phyloP scores from a whole-genome alignment of 2,113 vertebrate species.

The Chloebia gouldiae region DNA sequence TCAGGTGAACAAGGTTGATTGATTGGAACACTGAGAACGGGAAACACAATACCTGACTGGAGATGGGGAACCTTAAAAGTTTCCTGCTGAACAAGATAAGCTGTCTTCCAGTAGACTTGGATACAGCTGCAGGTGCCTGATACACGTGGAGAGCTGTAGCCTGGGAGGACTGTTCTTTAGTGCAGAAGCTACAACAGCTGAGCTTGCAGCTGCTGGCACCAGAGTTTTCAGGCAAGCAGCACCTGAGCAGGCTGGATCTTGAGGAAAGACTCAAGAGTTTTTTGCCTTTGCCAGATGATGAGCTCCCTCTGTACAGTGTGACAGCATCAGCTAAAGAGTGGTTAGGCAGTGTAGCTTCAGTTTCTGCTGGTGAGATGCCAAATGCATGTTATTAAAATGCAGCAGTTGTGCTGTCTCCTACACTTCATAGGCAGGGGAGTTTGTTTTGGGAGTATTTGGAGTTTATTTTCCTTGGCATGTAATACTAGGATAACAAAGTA shows the following conservation, averaged over 20 bases:
- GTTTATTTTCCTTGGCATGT: neutral
- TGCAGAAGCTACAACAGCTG: neutral
- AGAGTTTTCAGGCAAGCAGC: neutral
- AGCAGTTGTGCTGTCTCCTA: neutral
- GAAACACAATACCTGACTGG: neutral
- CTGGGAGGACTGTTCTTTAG: neutral
- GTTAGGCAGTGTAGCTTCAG: neutral
- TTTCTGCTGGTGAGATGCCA: neutral
- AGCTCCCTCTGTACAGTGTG: neutral
- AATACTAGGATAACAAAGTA: neutral
- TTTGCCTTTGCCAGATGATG: neutral
- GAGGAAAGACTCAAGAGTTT: neutral
- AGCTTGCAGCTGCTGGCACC: neutral
- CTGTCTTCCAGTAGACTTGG: neutral
- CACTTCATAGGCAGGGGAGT: neutral
- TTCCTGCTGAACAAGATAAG: neutral
- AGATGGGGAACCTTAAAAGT: neutral
- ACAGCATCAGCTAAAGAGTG: neutral
- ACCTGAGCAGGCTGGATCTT: neutral
- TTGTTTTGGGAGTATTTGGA: neutral
- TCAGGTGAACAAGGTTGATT: neutral
- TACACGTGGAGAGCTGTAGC: rapidly evolving
- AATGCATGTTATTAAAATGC: neutral
- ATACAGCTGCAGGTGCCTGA: neutral
- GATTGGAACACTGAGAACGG: neutral